Evolutionary conservation across 1,140 invertebrate genomes (phyloP).

Genomic region (Pseudoatta argentina): DNA sequence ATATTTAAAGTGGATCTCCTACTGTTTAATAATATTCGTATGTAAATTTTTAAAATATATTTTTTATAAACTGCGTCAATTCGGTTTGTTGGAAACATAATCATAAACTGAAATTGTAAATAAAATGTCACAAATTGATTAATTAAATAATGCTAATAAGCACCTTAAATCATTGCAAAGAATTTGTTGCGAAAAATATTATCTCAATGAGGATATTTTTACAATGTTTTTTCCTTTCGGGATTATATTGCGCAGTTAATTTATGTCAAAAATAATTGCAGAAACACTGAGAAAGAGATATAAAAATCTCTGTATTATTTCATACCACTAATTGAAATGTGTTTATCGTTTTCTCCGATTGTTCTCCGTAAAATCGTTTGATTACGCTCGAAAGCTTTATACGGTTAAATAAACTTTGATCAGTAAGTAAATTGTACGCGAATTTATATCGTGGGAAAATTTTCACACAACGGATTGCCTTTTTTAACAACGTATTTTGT

Average conservation of each 20-base stretch:
- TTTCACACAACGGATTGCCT: background rate
- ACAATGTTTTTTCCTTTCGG: background rate
- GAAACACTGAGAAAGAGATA: background rate
- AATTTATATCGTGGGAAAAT: background rate
- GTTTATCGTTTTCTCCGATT: background rate
- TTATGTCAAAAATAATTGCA: background rate
- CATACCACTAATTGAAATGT: background rate
- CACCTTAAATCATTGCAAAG: too few relatives aligned
- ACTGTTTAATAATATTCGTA: too few relatives aligned
- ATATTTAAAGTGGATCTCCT: too few relatives aligned
- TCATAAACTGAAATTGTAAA: too few relatives aligned
- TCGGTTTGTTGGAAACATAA: too few relatives aligned
- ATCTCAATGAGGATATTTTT: too few relatives aligned
- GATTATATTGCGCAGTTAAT: background rate
- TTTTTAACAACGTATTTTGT: background rate
- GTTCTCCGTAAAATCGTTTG: constrained; percentile 1
- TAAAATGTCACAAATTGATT: too few relatives aligned
- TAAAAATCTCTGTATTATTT: background rate
- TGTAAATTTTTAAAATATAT: too few relatives aligned
- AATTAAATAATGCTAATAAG: too few relatives aligned
- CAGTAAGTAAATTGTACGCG: background rate
- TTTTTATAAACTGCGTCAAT: too few relatives aligned
- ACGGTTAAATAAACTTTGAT: constrained; percentile 23
- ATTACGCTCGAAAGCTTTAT: background rate
- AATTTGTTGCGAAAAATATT: too few relatives aligned